phyloP scores from a whole-genome alignment of 1,140 invertebrate species.

The Habropoda laboriosa region DNA sequence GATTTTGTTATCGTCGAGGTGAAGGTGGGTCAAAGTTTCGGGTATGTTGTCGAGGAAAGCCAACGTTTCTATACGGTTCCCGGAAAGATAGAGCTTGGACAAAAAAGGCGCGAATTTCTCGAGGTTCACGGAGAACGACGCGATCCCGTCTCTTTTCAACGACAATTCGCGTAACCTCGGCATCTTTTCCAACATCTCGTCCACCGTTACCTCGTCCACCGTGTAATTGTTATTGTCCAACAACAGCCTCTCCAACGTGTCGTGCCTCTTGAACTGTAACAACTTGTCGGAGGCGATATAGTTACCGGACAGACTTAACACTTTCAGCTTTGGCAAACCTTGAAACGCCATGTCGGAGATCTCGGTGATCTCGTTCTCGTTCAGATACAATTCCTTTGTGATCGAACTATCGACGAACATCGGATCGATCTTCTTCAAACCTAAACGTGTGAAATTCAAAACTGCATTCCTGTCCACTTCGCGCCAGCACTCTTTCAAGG shows the following conservation, averaged over 20 bases:
- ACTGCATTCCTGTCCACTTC: conserved; percentile 37
- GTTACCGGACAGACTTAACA: conserved; percentile 73
- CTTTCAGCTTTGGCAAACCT: conserved; percentile 61
- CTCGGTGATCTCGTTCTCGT: conserved; percentile 69
- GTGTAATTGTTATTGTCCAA: conserved; percentile 69
- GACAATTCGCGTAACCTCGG: conserved; percentile 67
- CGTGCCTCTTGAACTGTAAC: conserved; percentile 62
- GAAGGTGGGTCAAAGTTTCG: conserved; percentile 62
- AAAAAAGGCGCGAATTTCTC: conserved; percentile 64
- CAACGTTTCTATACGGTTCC: conserved; percentile 67
- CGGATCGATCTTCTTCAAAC: conserved; percentile 62
- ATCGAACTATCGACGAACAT: conserved; percentile 64
- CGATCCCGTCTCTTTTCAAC: conserved; percentile 65
- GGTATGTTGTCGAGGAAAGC: conserved; percentile 67
- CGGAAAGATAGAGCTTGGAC: conserved; percentile 69
- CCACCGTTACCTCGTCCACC: conserved; percentile 13
- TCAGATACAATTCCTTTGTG: conserved; percentile 69
- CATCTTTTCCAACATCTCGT: conserved; percentile 51
- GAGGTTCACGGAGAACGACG: conserved; percentile 49
- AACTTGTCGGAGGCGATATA: conserved; percentile 64
- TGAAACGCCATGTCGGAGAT: conserved; percentile 68
- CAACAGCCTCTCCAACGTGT: conserved; percentile 61
- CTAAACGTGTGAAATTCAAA: conserved; percentile 64
- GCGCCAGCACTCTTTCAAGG: too few relatives aligned
- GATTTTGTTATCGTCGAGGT: conserved; percentile 72